A percentile compares a stretch with the other conserved stretches of the same genome.
Evolutionary conservation across 2,113 vertebrate genomes (phyloP).

Genomic region (Ginglymostoma cirratum): DNA sequence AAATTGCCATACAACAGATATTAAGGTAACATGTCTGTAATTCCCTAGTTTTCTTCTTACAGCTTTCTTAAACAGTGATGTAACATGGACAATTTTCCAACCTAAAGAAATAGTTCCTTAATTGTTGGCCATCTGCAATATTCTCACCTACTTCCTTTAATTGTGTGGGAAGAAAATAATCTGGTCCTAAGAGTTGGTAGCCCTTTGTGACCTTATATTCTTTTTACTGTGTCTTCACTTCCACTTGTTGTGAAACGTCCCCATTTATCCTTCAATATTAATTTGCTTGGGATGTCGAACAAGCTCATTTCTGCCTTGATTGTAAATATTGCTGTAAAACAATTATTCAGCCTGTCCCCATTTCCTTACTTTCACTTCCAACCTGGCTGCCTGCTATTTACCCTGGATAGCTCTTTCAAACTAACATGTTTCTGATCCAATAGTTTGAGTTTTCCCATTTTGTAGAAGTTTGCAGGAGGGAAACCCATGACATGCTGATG

Average conservation of each 20-base stretch:
- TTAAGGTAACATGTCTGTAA: too few relatives aligned
- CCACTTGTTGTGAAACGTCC: neutral
- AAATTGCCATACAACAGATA: too few relatives aligned
- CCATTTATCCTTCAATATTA: neutral
- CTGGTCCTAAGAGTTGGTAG: neutral
- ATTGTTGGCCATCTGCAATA: too few relatives aligned
- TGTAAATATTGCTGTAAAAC: neutral
- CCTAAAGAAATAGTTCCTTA: too few relatives aligned
- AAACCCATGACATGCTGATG: too few relatives aligned
- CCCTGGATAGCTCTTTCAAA: neutral
- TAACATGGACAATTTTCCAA: too few relatives aligned
- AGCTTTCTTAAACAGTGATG: too few relatives aligned
- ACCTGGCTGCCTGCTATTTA: neutral
- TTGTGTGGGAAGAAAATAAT: neutral
- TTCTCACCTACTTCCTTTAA: neutral
- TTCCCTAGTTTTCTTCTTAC: too few relatives aligned
- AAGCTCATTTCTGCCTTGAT: neutral
- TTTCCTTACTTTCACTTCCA: neutral
- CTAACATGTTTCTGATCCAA: neutral
- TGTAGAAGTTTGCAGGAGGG: too few relatives aligned
- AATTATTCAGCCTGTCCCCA: neutral
- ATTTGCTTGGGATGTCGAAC: neutral
- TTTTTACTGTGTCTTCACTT: neutral
- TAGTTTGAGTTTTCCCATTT: too few relatives aligned
- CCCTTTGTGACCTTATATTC: neutral